These are phyloP conservation scores for Lepidostoma basale DNA, from an alignment of 1,140 invertebrate genomes.

Conservation along the genomic window DNA sequence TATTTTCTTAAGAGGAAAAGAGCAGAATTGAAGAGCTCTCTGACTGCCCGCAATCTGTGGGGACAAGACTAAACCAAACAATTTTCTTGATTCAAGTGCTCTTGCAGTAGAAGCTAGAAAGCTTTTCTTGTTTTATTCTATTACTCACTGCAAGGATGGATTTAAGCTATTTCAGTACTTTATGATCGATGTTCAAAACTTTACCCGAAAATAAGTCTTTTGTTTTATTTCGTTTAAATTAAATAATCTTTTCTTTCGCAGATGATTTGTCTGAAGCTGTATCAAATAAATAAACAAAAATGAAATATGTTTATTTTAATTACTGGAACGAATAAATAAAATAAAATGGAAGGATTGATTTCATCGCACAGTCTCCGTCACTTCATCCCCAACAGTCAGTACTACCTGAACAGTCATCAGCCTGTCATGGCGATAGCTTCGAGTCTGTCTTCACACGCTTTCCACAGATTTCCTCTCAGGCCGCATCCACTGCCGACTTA, in stretches of 20 bases:
- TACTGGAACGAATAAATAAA: not conserved
- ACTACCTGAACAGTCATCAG: conserved; percentile 36
- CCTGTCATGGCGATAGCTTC: conserved; percentile 32
- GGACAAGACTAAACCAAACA: conserved; percentile 10
- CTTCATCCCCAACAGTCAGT: conserved; percentile 36
- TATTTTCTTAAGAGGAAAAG: conserved; percentile 6
- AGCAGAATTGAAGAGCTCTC: conserved; percentile 8
- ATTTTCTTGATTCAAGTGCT: conserved; percentile 15
- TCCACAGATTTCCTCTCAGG: conserved; percentile 39
- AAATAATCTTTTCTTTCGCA: too few species aligned
- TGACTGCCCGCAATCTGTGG: not conserved
- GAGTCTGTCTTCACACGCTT: conserved; percentile 24
- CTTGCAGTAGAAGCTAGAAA: not conserved
- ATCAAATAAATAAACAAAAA: too few species aligned
- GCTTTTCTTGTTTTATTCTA: not conserved
- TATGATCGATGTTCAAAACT: too few species aligned
- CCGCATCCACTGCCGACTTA: conserved; percentile 56
- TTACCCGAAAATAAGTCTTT: too few species aligned
- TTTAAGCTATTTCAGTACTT: too few species aligned
- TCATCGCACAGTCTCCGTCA: conserved; percentile 34
- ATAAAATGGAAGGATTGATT: conserved; percentile 36
- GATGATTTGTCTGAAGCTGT: too few species aligned
- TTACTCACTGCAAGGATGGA: not conserved
- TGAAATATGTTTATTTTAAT: not conserved
- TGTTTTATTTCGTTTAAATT: too few species aligned